Conservation (phyloP, 2,888 invertebrate genomes). For the Nebria salina region DNA sequence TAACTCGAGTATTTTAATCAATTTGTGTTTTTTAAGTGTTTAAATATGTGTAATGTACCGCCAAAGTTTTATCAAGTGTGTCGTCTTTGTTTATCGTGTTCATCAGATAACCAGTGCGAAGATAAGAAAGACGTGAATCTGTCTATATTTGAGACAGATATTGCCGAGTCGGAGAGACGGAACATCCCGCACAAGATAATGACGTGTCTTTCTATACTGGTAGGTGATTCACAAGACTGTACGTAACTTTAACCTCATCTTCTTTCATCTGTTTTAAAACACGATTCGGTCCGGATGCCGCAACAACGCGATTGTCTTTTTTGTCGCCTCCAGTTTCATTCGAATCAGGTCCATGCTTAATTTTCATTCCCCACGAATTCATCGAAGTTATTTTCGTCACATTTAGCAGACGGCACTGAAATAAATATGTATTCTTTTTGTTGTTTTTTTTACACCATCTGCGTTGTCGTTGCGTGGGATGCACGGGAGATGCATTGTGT, state of each 20-base stretch:
- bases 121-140: constrained; percentile 78
- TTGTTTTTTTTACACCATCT: constrained; percentile 55
- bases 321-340: constrained; percentile 12
- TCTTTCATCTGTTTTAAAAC: neutral
- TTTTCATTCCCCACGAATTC: constrained; percentile 33
- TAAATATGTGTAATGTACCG: constrained; percentile 77
- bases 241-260: constrained; percentile 46
- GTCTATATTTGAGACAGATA: constrained; percentile 80
- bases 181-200: constrained; percentile 72
- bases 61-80: constrained; percentile 93
- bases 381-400: constrained; percentile 36
- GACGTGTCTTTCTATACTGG: constrained; percentile 83
- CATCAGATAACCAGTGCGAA: constrained; percentile 69
- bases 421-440: constrained; percentile 59
- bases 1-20: constrained; percentile 57
- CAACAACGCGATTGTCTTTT: constrained; percentile 39
- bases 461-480: constrained; percentile 58
- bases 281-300: constrained; percentile 18
- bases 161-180: constrained; percentile 67
- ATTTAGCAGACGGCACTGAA: constrained; percentile 53
- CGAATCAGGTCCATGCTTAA: neutral
- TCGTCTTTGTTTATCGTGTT: constrained; percentile 87
- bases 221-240: constrained; percentile 65
- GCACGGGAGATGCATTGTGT: constrained; percentile 53
- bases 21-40: constrained; percentile 59